Conservation (phyloP, 2,113 vertebrate species). For the Phyllopteryx taeniolatus region DNA sequence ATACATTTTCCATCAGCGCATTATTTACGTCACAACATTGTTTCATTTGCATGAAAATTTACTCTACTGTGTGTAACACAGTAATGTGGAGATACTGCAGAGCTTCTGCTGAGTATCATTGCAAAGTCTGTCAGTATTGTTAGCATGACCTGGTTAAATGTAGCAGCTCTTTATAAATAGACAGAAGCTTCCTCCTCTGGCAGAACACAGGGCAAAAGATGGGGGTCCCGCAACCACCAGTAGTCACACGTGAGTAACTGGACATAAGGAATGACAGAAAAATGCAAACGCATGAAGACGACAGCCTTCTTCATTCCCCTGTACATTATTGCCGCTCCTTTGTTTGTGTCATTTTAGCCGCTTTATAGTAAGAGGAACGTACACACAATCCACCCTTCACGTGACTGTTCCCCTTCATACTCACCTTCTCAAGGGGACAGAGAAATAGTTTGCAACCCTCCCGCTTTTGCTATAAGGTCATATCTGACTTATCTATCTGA, state of each 20-base stretch:
- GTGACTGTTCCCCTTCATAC: constrained; percentile 30
- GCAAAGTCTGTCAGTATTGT: constrained; percentile 46
- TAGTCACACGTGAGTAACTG: constrained; percentile 59
- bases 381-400: constrained; percentile 11
- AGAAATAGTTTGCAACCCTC: constrained; percentile 35
- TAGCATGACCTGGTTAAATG: constrained; percentile 57
- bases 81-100: constrained; percentile 21
- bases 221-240: constrained; percentile 47
- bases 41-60: neutral
- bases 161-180: constrained; percentile 66
- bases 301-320: constrained; percentile 25
- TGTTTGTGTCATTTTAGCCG: constrained; percentile 24
- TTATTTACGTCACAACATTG: neutral
- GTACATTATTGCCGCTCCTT: constrained; percentile 5
- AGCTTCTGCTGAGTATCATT: constrained; percentile 47
- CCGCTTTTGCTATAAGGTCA: constrained; percentile 66
- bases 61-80: neutral
- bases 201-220: constrained; percentile 47
- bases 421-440: constrained; percentile 44
- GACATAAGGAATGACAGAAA: constrained; percentile 19
- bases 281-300: constrained; percentile 13
- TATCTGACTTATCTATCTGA: constrained; percentile 61
- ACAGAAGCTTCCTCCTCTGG: constrained; percentile 56
- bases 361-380: constrained; percentile 9
- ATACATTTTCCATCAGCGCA: too few relatives aligned